Base-by-base conservation (phyloP, 30 jellyfish, hydroid and myxozoan species). In the Aurelia aurita region DNA sequence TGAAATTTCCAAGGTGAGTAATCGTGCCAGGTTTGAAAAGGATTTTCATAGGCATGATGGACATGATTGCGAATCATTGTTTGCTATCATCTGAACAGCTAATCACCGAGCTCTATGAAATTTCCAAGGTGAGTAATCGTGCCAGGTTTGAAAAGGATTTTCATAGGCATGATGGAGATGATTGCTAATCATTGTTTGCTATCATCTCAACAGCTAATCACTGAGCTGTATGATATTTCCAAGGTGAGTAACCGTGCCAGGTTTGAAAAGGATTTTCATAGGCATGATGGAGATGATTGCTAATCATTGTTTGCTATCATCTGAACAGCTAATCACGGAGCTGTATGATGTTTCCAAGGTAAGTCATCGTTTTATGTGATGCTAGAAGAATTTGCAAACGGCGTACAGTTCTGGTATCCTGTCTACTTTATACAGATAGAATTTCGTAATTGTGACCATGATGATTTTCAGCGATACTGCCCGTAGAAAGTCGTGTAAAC, bases 241-340 rank as follows among this genome's bases (percentile, higher is more conserved):
- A 49, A 87, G 69, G 96, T 87, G 53, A 20, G 82, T 58, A 12
- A 2, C 1, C 22, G 4, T 31, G n/a, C 92, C 96, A 29, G 87
- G 88, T 21, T 45, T 90, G 77, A 59, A 90, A 27, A 70, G 19
- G 19, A 80, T 89, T 9, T 80, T 81, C 27, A 55, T 32, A 12
- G 74, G 67, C 2, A 39, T 80, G 84, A 89, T 89, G 90, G 87
- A 65, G 29, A 89, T 80, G 91, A 69, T 74, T 9, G 70, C 89
- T 18, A 27, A 49, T 21, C 67, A 82, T 35, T 74, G 86, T 58
- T 32, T 74, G 58, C 72, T 67, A 21, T 75, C 96, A 19, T 77
- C 90, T 11, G 89, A 77, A 53, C 72, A 74, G 57, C 89, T 87
- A 18, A 74, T 87, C 44, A 19, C 32, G 1, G 96, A 87, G 74